Base-by-base conservation (phyloP, 2,888 invertebrate genomes). In the Lamproptera curius region DNA sequence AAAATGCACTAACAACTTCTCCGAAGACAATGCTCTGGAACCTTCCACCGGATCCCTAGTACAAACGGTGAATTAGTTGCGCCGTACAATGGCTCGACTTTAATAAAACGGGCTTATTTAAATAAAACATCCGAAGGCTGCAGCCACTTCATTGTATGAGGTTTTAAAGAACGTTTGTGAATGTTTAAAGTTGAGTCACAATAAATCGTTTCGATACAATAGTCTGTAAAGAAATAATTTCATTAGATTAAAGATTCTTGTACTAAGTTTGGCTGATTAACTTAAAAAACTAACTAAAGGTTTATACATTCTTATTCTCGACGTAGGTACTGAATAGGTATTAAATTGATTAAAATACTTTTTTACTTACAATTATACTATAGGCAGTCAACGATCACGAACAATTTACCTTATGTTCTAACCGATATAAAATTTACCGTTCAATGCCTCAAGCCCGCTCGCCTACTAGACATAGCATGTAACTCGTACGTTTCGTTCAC, bases 1-100 rank as follows among this genome's bases (percentile, higher is more conserved):
- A 48, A 48, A 48, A 48, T 48, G 48, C 43, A 48, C 38, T n/a
- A 35, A 23, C 48, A 43, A 48, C 43, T 35, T 48, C n/a, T 39
- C 17, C 39, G 16, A 43, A 48, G 43, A 48, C 48, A 48, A 48
- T 48, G 35, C 39, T 4, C 43, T 14, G 43, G 35, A 35, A 43
- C 42, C 34, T 36, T 43, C 39, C 20, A 23, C 26, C 33, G 34
- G 39, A 36, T 15, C 14, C 43, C 34, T 35, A 43, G 39, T 48
- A 34, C 43, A 39, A 35, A 38, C 48, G n/a, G 48, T 34, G 43
- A 49, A 49, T 49, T 49, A 49, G 43, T 43, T 49, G 48, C 39
- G 33, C 42, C 16, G 8, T 26, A 48, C 48, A 49, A 49, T 49
- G 38, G 34, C 14, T 5, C 43, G 26, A 39, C 35, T 39, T 39